Evolutionary conservation across 2,797 vertebrate genomes (phyloP), one percentile per base, ranked within the genome.

Genomic region (Hirundo rustica): DNA sequence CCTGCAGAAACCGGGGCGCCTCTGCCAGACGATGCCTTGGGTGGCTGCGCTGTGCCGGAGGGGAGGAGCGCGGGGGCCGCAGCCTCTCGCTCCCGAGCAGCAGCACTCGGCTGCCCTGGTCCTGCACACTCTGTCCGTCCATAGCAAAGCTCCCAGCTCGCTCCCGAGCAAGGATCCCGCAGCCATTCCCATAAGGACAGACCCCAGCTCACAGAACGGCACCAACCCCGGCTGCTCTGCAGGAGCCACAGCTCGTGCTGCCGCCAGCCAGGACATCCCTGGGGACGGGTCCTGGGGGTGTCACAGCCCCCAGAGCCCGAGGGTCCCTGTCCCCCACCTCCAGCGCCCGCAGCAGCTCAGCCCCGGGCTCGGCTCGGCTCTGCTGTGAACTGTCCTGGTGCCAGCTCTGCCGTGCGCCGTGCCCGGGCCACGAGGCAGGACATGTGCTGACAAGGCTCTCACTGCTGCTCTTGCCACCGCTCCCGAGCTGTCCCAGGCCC

Each of bases 91-190:
- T 30, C 22, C 44, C 2, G 0, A 1, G 9, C 62, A 8, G 60
- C 54, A 7, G 55, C 51, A 1, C 21, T 5, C 1, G 0, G 26
- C 7, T 1, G 0, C 9, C 8, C 0, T 10, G 55, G 9, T 51
- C 60, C 60, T 76, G 64, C 47, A 2, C 23, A 0, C 22, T 3
- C 21, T 8, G n/a, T 36, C 20, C 2, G 0, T 7, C 34, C 47
- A 0, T 0, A 6, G 47, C 44, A 13, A 2, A 3, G 71, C 67
- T 68, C 54, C 58, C 79, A 9, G 57, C 36, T 57, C 13, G 1
- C 25, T 44, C 76, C 81, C 0, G 1, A 71, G n/a, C 34, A 6
- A 53, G 73, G 61, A 64, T 48, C 7, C 50, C 1, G 0, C 3
- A 14, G 75, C 34, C 16, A 0, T 12, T 80, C 1, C 0, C 3